Conservation (phyloP, 2,888 invertebrate species). For the Dexiosoma caninum region DNA sequence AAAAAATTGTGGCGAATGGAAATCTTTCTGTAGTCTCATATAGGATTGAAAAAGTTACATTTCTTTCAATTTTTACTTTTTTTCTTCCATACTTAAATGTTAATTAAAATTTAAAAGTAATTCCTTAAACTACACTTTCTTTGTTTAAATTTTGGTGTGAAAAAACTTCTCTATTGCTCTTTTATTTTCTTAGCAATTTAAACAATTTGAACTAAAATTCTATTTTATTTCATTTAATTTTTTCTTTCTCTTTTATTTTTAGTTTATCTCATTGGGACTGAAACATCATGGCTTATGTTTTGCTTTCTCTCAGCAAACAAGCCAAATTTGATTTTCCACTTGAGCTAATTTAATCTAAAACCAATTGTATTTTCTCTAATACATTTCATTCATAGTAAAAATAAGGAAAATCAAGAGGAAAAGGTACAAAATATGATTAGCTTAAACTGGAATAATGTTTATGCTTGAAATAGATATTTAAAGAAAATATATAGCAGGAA, state of each 20-base stretch:
- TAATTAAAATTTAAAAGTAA: too few species aligned
- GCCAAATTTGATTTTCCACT: slow-evolving; percentile 51
- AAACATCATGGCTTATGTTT: slow-evolving; percentile 2
- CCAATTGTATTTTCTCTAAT: slow-evolving; percentile 49
- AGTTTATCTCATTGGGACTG: slow-evolving; percentile 4
- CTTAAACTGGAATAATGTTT: slow-evolving; percentile 25
- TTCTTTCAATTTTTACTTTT: too few species aligned
- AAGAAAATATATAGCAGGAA: not conserved
- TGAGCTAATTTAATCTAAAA: slow-evolving; percentile 49
- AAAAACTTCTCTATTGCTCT: not conserved
- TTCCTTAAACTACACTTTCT: too few species aligned
- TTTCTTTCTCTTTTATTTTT: not conserved
- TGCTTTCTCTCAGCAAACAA: slow-evolving; percentile 5
- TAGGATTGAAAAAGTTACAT: too few species aligned
- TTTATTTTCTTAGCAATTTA: not conserved
- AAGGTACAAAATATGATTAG: slow-evolving; percentile 15
- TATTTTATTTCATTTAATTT: not conserved
- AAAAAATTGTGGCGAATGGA: too few species aligned
- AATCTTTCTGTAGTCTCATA: too few species aligned
- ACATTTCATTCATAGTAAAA: slow-evolving; percentile 1
- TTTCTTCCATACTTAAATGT: too few species aligned
- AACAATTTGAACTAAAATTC: not conserved
- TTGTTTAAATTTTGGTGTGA: too few species aligned
- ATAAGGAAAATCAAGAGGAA: not conserved
- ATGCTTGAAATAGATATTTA: slow-evolving; percentile 12